Conservation (phyloP, 1,140 invertebrate genomes). For the Pseudomyrmex dendroicus region DNA sequence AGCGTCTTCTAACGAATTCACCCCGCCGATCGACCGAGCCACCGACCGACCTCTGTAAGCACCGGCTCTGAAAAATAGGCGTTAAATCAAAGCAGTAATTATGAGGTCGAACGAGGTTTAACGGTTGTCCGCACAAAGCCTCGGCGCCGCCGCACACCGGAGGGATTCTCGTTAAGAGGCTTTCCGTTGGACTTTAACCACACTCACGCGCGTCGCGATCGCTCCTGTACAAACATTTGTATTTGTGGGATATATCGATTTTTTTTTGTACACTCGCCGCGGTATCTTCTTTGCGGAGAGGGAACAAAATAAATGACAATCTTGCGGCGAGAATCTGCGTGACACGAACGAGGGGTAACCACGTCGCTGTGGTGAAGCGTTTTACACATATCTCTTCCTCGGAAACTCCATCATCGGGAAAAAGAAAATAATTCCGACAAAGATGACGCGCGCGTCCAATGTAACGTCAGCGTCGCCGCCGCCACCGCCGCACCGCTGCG, state of each 20-base stretch:
- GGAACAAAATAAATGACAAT: conserved; percentile 32
- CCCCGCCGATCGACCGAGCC: conserved; percentile 68
- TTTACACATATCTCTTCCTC: too few species aligned
- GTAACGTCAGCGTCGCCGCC: background rate
- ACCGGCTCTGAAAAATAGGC: conserved; percentile 72
- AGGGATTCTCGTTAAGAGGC: conserved; percentile 53
- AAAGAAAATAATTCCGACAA: conserved; percentile 34
- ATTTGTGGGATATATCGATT: conserved; percentile 35
- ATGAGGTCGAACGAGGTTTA: conserved; percentile 55
- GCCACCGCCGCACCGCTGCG: background rate
- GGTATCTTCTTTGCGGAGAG: background rate
- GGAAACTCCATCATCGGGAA: background rate
- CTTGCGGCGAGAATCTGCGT: conserved; percentile 15
- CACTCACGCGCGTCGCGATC: conserved; percentile 33
- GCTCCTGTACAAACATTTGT: conserved; percentile 42
- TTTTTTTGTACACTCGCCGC: background rate
- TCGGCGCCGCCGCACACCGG: conserved; percentile 1
- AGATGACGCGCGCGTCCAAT: background rate
- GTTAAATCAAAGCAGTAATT: conserved; percentile 67
- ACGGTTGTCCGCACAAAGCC: conserved; percentile 50
- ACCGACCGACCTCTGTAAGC: conserved; percentile 77
- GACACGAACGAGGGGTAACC: conserved; percentile 14
- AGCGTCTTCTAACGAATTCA: conserved; percentile 79
- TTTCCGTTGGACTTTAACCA: conserved; percentile 44
- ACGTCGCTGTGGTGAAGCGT: background rate